These are phyloP conservation scores for Cordilura impudica DNA, from an alignment of 2,888 invertebrate species.

Conservation along the genomic window DNA sequence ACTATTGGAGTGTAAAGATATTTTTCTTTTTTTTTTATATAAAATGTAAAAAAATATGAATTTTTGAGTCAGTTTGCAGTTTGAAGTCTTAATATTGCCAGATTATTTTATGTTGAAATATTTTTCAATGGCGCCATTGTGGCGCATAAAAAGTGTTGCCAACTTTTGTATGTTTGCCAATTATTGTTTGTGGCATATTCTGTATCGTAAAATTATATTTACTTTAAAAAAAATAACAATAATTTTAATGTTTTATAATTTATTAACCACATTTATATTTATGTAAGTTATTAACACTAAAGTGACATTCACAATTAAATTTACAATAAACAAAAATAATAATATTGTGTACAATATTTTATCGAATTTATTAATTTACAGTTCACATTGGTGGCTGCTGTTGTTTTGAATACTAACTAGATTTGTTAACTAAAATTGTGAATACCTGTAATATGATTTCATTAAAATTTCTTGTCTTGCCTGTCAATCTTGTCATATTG, in stretches of 20 bases:
- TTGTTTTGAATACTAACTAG: too few species aligned
- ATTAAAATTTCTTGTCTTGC: background rate
- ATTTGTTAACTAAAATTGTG: too few species aligned
- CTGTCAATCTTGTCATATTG: background rate
- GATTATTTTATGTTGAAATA: background rate
- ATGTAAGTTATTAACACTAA: background rate
- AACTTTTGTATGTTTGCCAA: constrained; percentile 14
- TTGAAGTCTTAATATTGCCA: background rate
- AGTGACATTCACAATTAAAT: too few species aligned
- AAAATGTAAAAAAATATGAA: background rate
- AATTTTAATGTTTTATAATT: too few species aligned
- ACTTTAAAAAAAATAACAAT: too few species aligned
- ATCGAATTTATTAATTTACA: too few species aligned
- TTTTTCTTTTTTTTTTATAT: background rate
- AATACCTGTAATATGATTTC: too few species aligned
- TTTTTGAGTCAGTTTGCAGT: background rate
- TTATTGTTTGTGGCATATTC: background rate
- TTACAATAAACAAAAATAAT: too few species aligned
- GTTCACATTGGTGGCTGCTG: too few species aligned
- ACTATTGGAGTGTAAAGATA: constrained; percentile 28
- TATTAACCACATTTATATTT: too few species aligned
- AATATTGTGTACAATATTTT: too few species aligned
- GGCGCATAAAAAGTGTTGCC: constrained; percentile 49
- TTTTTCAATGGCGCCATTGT: constrained; percentile 36
- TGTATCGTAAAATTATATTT: too few species aligned